These are phyloP conservation scores for Strix aluco DNA, from an alignment of 2,113 vertebrate genomes.

Conservation along the genomic window DNA sequence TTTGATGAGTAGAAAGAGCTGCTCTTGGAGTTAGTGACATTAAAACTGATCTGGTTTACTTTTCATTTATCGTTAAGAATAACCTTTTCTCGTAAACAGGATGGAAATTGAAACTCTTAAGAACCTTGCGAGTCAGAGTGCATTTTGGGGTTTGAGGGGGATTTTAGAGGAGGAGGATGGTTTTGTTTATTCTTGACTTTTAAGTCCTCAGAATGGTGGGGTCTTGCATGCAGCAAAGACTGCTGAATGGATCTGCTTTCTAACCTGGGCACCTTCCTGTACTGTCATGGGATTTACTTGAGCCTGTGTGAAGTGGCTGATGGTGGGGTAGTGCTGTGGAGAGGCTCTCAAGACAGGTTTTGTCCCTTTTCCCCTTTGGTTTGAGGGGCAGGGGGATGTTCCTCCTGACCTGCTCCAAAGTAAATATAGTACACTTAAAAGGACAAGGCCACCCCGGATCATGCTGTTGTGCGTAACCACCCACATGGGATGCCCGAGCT, in stretches of 20 bases:
- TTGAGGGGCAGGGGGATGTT: not conserved
- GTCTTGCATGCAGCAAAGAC: not conserved
- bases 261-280: rapidly evolving
- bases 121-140: not conserved
- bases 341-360: not conserved
- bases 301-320: not conserved
- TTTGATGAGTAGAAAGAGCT: not conserved
- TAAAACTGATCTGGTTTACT: not conserved
- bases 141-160: not conserved
- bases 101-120: not conserved
- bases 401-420: not conserved
- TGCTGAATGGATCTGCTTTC: not conserved
- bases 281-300: not conserved
- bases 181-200: not conserved
- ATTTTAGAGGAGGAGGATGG: not conserved
- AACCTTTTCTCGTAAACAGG: not conserved
- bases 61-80: not conserved
- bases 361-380: not conserved
- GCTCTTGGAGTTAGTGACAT: not conserved
- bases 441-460: rapidly evolving
- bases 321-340: not conserved
- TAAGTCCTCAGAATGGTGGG: not conserved
- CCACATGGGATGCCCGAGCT: not conserved
- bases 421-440: not conserved
- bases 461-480: rapidly evolving